Base-by-base conservation (phyloP, 2,888 invertebrate species). In the Philhelius pedissequus region DNA sequence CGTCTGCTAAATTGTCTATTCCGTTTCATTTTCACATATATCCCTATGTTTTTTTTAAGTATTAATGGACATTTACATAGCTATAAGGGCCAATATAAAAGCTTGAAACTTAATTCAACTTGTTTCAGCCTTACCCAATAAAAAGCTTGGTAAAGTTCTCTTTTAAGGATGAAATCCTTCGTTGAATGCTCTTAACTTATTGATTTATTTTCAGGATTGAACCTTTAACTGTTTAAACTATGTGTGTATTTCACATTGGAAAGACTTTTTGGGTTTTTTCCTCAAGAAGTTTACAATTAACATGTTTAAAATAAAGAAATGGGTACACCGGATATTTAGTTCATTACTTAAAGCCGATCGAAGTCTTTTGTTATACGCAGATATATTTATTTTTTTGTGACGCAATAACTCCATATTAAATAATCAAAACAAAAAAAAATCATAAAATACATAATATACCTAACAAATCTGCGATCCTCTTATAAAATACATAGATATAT, bases 151-250 rank as follows among this genome's bases (percentile, higher is more conserved):
- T 7, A 70, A 79, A 74, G 74, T 78, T 79, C 73, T 70, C 69
- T 79, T 84, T 43, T 11, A 66, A 79, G 69, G 45, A 66, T 50
- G 15, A n/a, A 79, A 75, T 79, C 75, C 79, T 79, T 84, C 79
- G 82, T 84, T 52, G 75, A 84, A 75, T 84, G 58, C 74, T 84
- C 79, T 84, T 84, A 79, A 70, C 40, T 64, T 84, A 84, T 84
- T 75, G 83, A 84, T 83, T 84, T 79, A 70, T 75, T 75, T 70
- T 50, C n/a, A 70, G 74, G 83, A 84, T 79, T 70, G 50, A 58
- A 64, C 66, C 79, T 79, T 83, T 79, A 64, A 66, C 74, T 75
- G 68, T 56, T 82, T 73, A 82, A 82, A 82, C 73, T 82, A 58
- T 82, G 83, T 84, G 83, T 79, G 79, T 84, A 79, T 79, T 75